Percentiles rank a stretch among this genome's conserved stretches.
Conservation (phyloP, 2,113 vertebrate genomes). For the Scomber japonicus region DNA sequence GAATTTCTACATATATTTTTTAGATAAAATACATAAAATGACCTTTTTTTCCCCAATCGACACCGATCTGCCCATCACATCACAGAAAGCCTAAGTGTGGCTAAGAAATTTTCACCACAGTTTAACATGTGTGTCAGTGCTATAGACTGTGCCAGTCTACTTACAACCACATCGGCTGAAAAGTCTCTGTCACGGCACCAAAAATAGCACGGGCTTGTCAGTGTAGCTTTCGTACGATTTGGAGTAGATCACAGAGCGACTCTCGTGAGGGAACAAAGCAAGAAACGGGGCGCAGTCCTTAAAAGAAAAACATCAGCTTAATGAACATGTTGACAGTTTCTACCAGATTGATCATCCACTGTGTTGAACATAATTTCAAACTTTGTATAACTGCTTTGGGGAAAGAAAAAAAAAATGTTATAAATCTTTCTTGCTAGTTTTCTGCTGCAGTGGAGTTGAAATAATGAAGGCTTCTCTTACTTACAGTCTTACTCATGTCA, state of each 20-base stretch:
- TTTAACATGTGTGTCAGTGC: not conserved
- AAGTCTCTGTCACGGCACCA: not conserved
- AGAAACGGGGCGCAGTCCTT: conserved; percentile 23
- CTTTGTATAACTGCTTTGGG: conserved; percentile 15
- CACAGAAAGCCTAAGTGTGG: not conserved
- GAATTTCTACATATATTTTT: too few relatives aligned
- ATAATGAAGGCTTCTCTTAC: not conserved
- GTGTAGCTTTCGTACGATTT: conserved; percentile 13
- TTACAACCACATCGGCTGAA: not conserved
- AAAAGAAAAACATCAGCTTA: conserved; percentile 28
- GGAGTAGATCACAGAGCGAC: conserved; percentile 19
- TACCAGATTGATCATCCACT: conserved; percentile 27
- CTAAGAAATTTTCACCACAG: not conserved
- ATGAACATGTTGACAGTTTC: conserved; percentile 45
- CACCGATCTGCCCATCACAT: not conserved
- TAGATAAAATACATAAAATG: too few relatives aligned
- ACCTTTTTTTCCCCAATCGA: not conserved
- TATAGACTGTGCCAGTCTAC: not conserved
- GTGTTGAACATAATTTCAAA: conserved; percentile 39
- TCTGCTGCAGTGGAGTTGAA: conserved; percentile 13
- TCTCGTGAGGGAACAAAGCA: conserved; percentile 12
- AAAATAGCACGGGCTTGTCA: conserved; percentile 25
- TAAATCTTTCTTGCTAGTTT: conserved; percentile 42
- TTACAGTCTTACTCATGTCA: not conserved
- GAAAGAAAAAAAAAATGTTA: conserved; percentile 9